Evolutionary conservation across 2,113 vertebrate species (phyloP).

Genomic region (Carassius gibelio): DNA sequence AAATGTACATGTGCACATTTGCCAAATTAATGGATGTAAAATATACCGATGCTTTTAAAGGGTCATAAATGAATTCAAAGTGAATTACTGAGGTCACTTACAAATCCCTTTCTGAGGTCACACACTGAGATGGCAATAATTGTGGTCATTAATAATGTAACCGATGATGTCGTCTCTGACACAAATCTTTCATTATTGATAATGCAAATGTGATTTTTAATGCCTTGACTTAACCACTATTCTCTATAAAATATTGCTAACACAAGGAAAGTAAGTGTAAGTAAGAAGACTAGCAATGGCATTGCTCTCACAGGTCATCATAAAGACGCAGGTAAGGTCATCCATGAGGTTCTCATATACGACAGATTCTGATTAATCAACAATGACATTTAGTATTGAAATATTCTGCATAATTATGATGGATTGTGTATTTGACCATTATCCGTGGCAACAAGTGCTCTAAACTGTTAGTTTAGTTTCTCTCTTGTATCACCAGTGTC

Average conservation of each 20-base stretch:
- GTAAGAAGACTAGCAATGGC: background rate
- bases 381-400: background rate
- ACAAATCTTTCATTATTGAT: background rate
- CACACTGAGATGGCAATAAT: background rate
- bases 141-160: background rate
- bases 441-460: background rate
- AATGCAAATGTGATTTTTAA: background rate
- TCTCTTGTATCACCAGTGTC: background rate
- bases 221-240: background rate
- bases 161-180: background rate
- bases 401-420: background rate
- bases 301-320: background rate
- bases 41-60: background rate
- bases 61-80: background rate
- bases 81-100: background rate
- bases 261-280: background rate
- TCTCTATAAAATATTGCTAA: background rate
- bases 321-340: background rate
- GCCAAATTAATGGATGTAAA: background rate
- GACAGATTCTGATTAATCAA: background rate
- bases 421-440: background rate
- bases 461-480: background rate
- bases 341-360: background rate
- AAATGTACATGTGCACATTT: background rate
- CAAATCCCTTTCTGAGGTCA: background rate